phyloP scores from a whole-genome alignment of 2,113 vertebrate species.

The Leucoraja erinaceus region DNA sequence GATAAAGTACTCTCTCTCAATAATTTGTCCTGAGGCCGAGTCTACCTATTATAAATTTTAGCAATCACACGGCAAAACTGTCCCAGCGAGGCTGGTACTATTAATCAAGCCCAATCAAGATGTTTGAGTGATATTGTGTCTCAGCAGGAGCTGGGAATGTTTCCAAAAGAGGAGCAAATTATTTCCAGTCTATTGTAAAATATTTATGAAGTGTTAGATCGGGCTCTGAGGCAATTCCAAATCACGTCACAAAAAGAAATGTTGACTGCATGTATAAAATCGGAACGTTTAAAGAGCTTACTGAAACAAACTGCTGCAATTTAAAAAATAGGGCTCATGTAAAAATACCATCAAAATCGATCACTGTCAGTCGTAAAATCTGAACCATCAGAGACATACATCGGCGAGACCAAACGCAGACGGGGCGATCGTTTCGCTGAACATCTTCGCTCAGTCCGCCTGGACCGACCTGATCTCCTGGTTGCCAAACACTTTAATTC shows the following conservation, averaged over 20 bases:
- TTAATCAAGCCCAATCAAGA: conserved; percentile 20
- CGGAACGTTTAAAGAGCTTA: neutral
- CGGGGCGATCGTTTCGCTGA: too few species aligned
- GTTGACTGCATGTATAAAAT: conserved; percentile 11
- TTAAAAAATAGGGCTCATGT: neutral
- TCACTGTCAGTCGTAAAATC: neutral
- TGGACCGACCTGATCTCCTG: too few species aligned
- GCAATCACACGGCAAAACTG: neutral
- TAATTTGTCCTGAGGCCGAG: conserved; percentile 28
- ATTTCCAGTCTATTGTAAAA: neutral
- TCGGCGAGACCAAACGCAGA: too few species aligned
- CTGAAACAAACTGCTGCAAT: neutral
- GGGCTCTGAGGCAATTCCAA: neutral
- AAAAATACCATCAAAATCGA: neutral
- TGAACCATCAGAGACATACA: neutral
- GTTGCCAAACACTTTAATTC: too few species aligned
- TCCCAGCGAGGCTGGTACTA: neutral
- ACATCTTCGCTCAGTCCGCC: too few species aligned
- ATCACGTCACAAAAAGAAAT: neutral
- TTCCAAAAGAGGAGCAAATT: neutral
- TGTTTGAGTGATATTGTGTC: neutral
- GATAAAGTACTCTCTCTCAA: conserved; percentile 12
- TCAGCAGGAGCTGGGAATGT: conserved; percentile 1
- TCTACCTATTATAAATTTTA: conserved; percentile 27
- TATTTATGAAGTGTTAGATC: neutral